Evolutionary conservation across 2,113 vertebrate genomes (phyloP), one percentile per base, ranked within the genome.

Genomic region (Campylorhamphus procurvoides): DNA sequence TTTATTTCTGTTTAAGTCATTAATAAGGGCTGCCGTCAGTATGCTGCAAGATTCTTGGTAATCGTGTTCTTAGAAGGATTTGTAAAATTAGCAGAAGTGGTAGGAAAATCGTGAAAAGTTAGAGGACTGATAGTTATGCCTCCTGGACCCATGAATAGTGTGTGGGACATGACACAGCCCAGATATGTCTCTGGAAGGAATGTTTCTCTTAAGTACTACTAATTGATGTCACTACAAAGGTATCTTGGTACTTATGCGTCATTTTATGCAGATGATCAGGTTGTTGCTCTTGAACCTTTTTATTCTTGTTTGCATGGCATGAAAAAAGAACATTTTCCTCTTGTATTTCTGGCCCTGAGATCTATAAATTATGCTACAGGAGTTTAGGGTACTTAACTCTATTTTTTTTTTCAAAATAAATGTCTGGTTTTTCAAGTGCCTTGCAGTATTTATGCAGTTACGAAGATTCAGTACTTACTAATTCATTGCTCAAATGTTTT

Each of bases 351-450:
- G 49, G 31, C 31, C n/a, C 25, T 25, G 39, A 35, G 17, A 50
- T 63, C 31, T 77, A 19, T 71, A 78, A 91, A 84, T 74, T 62
- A 63, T 35, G 33, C 20, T 55, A 35, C 52, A 63, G 73, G 60
- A 94, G 33, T 72, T 60, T 52, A 79, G 46, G 68, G 25, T 80
- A 35, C 84, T 91, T 91, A 66, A 80, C 59, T 81, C 72, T 9
- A 19, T 86, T 91, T 96, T 76, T 96, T 76, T 64, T 76, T 64
- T 82, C 69, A 78, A 87, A 94, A 71, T 31, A 90, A 80, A 82
- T 78, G 35, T 84, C 67, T 76, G 6, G 0, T 64, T 83, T 85
- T 84, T 89, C 19, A 89, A 81, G 60, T 72, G 52, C 60, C 12
- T 87, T 89, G 66, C 64, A 78, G 42, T 84, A 95, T 87, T 87